Evolutionary conservation across 30 jellyfish, hydroid and myxozoan genomes (phyloP).

Genomic region (Cassiopea andromeda): DNA sequence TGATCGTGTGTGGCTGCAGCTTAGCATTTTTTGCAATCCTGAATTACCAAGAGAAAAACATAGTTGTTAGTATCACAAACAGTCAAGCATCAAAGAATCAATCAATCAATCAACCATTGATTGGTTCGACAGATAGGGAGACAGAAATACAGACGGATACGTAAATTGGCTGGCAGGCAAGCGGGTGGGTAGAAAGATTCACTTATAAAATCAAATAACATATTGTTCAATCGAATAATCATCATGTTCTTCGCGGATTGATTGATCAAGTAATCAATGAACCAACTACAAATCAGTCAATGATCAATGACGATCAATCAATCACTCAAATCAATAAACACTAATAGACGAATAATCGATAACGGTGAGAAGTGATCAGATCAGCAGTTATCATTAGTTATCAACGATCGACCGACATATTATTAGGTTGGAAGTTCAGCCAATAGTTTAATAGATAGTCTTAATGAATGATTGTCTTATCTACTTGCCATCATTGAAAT

Average conservation of each 20-base stretch:
- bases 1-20: constrained; percentile 82
- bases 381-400: neutral
- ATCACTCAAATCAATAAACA: neutral
- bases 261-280: neutral
- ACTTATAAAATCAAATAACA: no score
- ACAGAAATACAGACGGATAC: no score
- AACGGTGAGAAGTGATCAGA: neutral
- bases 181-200: no score
- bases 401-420: no score
- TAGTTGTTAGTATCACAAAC: neutral
- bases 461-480: neutral
- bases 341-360: no score
- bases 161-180: no score
- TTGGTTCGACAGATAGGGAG: no score
- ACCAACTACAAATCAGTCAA: neutral
- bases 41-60: neutral
- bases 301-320: neutral
- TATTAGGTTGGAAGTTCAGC: no score
- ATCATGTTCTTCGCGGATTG: no score
- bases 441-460: neutral
- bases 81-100: neutral
- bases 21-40: constrained; percentile 68
- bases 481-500: constrained; percentile 51
- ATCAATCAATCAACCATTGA: neutral
- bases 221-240: no score